Evolutionary conservation across 2,113 vertebrate species (phyloP).

Genomic region (Petroica traversi): DNA sequence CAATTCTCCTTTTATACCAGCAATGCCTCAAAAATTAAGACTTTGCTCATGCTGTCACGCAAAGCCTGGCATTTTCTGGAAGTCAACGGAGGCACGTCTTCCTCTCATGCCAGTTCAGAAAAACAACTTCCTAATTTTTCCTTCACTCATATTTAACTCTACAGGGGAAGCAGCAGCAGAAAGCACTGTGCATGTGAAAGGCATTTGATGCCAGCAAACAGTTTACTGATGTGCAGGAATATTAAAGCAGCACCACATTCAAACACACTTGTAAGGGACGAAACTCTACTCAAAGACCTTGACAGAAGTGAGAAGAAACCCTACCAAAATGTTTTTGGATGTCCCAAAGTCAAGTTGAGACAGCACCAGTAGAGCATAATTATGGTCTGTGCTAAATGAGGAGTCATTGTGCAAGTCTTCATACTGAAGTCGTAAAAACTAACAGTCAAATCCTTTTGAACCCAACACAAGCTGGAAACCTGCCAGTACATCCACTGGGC

Average conservation of each 20-base stretch:
- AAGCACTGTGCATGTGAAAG: neutral
- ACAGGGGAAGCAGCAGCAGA: neutral
- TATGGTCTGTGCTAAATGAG: neutral
- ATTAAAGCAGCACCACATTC: neutral
- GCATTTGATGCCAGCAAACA: neutral
- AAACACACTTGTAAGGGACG: neutral
- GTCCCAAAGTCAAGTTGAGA: neutral
- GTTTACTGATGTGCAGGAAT: neutral
- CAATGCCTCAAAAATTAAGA: neutral
- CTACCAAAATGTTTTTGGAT: neutral
- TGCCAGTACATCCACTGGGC: neutral
- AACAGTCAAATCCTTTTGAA: neutral
- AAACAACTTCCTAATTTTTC: neutral
- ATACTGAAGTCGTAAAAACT: neutral
- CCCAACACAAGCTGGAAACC: neutral
- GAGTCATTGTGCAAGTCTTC: neutral
- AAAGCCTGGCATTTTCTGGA: conserved; percentile 4
- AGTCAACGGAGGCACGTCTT: neutral
- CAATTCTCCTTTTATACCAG: neutral
- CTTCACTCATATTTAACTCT: neutral
- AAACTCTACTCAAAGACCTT: neutral
- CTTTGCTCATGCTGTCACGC: neutral
- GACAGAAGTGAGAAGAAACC: neutral
- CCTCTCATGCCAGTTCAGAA: neutral
- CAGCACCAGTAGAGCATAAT: neutral